phyloP scores from a whole-genome alignment of 2,888 invertebrate genomes.

The Diplolepis rosae region DNA sequence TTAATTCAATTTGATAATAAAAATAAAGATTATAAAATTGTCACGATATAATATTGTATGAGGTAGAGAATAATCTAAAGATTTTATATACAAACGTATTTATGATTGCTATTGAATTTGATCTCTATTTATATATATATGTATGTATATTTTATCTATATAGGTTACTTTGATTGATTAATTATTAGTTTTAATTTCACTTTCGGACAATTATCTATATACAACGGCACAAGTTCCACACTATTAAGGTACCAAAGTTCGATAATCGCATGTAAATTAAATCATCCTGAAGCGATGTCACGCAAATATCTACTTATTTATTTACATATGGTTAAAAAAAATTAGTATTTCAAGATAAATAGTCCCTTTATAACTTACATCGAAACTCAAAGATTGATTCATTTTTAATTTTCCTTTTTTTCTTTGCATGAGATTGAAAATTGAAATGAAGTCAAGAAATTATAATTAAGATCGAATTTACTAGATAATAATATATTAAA shows the following conservation, averaged over 20 bases:
- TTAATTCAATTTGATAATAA: too few relatives aligned
- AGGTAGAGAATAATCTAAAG: not conserved
- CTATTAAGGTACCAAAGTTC: conserved; percentile 7
- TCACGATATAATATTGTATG: not conserved
- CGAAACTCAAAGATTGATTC: not conserved
- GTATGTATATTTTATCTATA: not conserved
- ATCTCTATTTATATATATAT: not conserved
- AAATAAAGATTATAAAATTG: not conserved
- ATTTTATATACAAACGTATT: not conserved
- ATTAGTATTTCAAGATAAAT: not conserved
- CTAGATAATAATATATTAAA: not conserved
- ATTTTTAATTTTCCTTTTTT: not conserved
- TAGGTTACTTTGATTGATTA: not conserved
- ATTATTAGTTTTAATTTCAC: not conserved
- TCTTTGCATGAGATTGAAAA: conserved; percentile 5
- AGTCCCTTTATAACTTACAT: not conserved
- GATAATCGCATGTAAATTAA: conserved; percentile 11
- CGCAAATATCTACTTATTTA: not conserved
- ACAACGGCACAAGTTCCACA: not conserved
- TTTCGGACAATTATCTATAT: too few relatives aligned
- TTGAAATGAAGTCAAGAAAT: conserved; percentile 31
- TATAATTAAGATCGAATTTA: not conserved
- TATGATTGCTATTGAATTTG: not conserved
- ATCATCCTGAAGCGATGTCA: not conserved
- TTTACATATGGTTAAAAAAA: not conserved